Base-by-base conservation (phyloP, 2,113 vertebrate genomes). In the Osmerus mordax region DNA sequence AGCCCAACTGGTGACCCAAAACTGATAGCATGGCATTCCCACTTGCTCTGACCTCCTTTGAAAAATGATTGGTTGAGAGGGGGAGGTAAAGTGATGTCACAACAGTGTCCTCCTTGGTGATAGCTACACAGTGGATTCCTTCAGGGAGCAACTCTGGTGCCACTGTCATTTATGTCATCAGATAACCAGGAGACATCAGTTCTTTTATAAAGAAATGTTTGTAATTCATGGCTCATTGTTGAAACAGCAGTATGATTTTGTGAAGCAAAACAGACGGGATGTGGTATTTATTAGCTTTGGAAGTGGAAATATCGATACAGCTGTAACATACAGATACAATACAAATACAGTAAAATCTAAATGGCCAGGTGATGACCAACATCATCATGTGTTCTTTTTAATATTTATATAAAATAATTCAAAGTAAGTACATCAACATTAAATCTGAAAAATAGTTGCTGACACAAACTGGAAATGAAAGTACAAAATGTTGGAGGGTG, bases 101-200 rank as follows among this genome's bases (percentile, higher is more conserved):
- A 65, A 21, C n/a, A 12, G 41, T 11, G 41, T 23, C 36, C 28
- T 65, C 63, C 63, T 41, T 67, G 64, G 62, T 80, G 73, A 69
- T 79, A 70, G 78, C 80, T 67, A 79, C 72, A n/a, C 71, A 71
- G 65, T 69, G 71, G 59, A 79, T 56, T 78, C 84, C 81, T 77
- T 80, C 72, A 53, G 78, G 74, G 81, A 69, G 25, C 68, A 76
- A 65, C 64, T 58, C 29, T 67, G 67, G 61, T 65, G 58, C 67
- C 53, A 61, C 63, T 77, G 65, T 67, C 59, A 74, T 56, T 51
- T 15, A 67, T 63, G 72, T 75, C 64, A 85, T 78, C 79, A 73
- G 58, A 81, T 74, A 66, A 73, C 70, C 78, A 32, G 59, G 69
- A 81, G 28, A 73, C 29, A 54, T 69, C 74, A 53, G 28, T 14